Base-by-base conservation (phyloP, 2,888 invertebrate species). In the Kuschelorhynchus macadamiae region DNA sequence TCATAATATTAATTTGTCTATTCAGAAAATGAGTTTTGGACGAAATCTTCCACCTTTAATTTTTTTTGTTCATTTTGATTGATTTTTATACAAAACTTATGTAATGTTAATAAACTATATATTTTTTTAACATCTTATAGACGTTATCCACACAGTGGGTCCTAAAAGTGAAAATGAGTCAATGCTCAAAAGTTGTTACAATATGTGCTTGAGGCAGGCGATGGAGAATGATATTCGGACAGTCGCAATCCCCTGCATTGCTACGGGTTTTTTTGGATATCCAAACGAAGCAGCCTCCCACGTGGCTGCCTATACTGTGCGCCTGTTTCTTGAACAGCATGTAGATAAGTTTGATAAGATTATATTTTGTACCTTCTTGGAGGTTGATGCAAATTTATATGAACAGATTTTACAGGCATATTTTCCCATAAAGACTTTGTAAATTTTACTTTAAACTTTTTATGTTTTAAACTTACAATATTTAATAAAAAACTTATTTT, bases 231-330 rank as follows among this genome's bases (percentile, higher is more conserved):
- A 87, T 1, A 76, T 94, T 1, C 85, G 85, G 47, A 87, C 91
- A 4, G 87, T 95, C 44, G 95, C 95, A 0, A 95, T 96, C 80
- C 95, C 95, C 0, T 96, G 96, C 80, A 93, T 96, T 78, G 93
- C 95, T 0, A 96, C 96, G 2, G 96, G 96, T n/a, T 88, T 96
- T 70, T 96, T 94, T 81, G 94, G 94, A 0, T 96, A 95, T 81
- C 95, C 95, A 0, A 91, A 91, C 79, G 87, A 88, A 66, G 83
- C 89, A 32, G 96, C 96, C 0, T 92, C 93, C 0, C 88, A 90
- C 75, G 88, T 95, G 2, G 95, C 94, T 2, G 80, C 92, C 4
- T 81, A 84, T 18, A 88, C 90, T 0, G 88, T 92, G 0, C 85
- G 93, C 3, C 3, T 5, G 7, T 7, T 89, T 79, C 84, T 95